phyloP scores from a whole-genome alignment of 2,113 vertebrate species.

The Crotalus horridus region DNA sequence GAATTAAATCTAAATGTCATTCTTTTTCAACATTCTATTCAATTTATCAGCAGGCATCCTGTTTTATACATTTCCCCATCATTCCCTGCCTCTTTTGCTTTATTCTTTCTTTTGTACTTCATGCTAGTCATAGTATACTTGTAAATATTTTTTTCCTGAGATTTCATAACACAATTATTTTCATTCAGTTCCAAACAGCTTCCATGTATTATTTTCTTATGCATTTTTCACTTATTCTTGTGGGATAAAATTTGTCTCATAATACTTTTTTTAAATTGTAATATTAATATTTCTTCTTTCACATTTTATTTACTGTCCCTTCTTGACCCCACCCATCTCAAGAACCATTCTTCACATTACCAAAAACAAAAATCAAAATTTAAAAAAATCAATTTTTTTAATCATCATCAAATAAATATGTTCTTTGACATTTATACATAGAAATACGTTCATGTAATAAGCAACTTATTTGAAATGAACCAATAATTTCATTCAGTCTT shows the following conservation, averaged over 20 bases:
- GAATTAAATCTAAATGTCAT: not conserved
- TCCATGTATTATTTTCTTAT: not conserved
- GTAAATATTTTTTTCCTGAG: not conserved
- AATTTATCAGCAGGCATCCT: not conserved
- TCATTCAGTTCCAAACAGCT: not conserved
- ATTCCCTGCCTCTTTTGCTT: not conserved
- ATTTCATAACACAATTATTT: not conserved
- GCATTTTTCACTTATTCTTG: not conserved
- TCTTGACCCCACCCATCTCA: not conserved
- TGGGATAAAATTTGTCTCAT: not conserved
- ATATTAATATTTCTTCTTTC: not conserved
- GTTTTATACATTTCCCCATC: not conserved
- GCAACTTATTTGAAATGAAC: not conserved
- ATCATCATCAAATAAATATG: not conserved
- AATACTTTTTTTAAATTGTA: not conserved
- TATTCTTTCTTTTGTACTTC: not conserved
- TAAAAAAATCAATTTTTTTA: not conserved
- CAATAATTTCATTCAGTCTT: not conserved
- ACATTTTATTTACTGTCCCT: not conserved
- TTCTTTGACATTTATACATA: not conserved
- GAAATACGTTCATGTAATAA: not conserved
- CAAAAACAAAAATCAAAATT: not conserved
- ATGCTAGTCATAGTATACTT: not conserved
- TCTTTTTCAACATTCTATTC: not conserved
- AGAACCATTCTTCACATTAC: not conserved